These are phyloP conservation scores for Coregonus clupeaformis DNA, from an alignment of 2,113 vertebrate genomes.

Conservation along the genomic window DNA sequence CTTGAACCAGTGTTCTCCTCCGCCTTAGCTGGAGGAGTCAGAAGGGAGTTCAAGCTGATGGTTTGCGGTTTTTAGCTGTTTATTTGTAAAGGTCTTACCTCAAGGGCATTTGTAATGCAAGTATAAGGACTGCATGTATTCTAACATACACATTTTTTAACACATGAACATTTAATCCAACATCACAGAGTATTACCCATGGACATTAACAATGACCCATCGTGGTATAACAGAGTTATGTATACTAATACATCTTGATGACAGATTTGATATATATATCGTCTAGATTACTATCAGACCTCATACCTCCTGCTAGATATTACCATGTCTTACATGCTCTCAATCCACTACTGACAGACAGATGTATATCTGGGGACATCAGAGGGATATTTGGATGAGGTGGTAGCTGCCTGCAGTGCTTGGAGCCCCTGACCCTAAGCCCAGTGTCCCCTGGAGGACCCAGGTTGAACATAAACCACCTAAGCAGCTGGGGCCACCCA, in stretches of 20 bases:
- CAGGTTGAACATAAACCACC: not conserved
- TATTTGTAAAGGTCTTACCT: too few relatives aligned
- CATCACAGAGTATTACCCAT: not conserved
- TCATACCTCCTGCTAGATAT: not conserved
- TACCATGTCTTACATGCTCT: not conserved
- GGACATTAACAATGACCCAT: not conserved
- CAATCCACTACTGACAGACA: not conserved
- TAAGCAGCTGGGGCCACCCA: not conserved
- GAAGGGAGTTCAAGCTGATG: too few relatives aligned
- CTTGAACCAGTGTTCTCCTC: conserved; percentile 33
- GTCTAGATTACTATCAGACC: not conserved
- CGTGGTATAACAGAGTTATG: not conserved
- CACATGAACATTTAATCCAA: not conserved
- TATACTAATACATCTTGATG: not conserved
- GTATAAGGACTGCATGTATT: not conserved
- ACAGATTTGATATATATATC: not conserved
- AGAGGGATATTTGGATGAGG: conserved; percentile 2
- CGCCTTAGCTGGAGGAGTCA: too few relatives aligned
- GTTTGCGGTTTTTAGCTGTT: too few relatives aligned
- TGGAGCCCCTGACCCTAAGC: not conserved
- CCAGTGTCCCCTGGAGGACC: not conserved
- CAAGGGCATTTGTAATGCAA: not conserved
- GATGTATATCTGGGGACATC: conserved; percentile 8
- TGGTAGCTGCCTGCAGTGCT: not conserved
- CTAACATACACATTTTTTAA: not conserved